Conservation (phyloP, 2,888 invertebrate species). For the Panzeria rudis region DNA sequence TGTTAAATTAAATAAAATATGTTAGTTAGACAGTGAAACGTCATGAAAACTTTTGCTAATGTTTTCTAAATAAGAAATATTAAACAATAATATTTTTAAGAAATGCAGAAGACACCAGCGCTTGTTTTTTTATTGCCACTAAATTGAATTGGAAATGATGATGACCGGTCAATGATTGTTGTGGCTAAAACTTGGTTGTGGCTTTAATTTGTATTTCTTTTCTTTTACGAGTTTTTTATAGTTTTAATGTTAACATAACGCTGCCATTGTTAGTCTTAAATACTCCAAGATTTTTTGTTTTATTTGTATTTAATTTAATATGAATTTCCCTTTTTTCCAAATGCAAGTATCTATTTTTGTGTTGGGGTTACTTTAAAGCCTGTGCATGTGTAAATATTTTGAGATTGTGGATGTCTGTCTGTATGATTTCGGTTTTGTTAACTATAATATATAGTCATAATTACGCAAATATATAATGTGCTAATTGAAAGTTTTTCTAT, state of each 20-base stretch:
- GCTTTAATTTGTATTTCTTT: constrained; percentile 20
- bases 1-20: not conserved
- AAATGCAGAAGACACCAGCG: not conserved
- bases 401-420: constrained; percentile 1
- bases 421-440: constrained; percentile 25
- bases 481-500: constrained; percentile 59
- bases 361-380: not conserved
- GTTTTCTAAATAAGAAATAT: constrained; percentile 43
- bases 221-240: not conserved
- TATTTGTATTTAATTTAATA: not conserved
- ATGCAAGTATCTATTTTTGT: not conserved
- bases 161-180: constrained; percentile 36
- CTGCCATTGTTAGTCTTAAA: not conserved
- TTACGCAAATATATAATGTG: constrained; percentile 60
- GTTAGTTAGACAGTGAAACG: constrained; percentile 7
- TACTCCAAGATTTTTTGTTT: constrained; percentile 4
- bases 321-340: constrained; percentile 36
- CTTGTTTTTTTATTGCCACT: not conserved
- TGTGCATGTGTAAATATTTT: constrained; percentile 2
- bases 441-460: constrained; percentile 51
- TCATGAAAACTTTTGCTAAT: constrained; percentile 18
- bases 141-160: constrained; percentile 9
- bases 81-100: constrained; percentile 29
- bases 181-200: not conserved
- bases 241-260: not conserved